Percentiles rank a stretch among this genome's conserved stretches.
These are phyloP conservation scores for Enteromius argenteus DNA, from an alignment of 2,797 vertebrate species.

Conservation along the genomic window DNA sequence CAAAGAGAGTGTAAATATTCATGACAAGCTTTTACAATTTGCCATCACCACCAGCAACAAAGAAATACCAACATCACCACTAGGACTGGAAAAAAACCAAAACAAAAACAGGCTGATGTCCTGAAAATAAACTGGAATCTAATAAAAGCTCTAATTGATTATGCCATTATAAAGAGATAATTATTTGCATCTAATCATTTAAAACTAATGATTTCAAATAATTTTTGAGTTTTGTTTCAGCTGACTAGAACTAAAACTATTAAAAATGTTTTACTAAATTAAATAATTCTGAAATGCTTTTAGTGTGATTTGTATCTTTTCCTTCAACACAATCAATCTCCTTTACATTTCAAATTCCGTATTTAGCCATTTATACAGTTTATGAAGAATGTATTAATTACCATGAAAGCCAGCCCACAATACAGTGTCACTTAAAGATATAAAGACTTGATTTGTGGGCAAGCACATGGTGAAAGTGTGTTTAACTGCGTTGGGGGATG, in stretches of 20 bases:
- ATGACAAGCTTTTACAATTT: slow-evolving; percentile 12
- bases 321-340: slow-evolving; percentile 73
- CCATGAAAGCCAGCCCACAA: slow-evolving; percentile 74
- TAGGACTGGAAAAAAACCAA: not conserved
- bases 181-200: not conserved
- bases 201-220: slow-evolving; percentile 2
- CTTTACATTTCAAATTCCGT: slow-evolving; percentile 66
- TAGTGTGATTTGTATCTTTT: slow-evolving; percentile 78
- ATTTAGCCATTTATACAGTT: slow-evolving; percentile 73
- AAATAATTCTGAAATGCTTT: slow-evolving; percentile 66
- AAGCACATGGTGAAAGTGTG: slow-evolving; percentile 38
- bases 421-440: slow-evolving; percentile 69
- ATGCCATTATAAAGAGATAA: not conserved
- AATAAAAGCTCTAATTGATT: not conserved
- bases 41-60: not conserved
- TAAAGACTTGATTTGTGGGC: slow-evolving; percentile 76
- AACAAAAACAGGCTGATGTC: not conserved
- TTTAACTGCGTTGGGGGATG: slow-evolving; percentile 60
- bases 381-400: slow-evolving; percentile 81
- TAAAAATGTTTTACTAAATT: not conserved
- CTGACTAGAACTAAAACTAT: not conserved
- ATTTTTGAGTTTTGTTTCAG: not conserved
- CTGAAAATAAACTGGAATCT: not conserved
- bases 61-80: not conserved
- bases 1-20: slow-evolving; percentile 3